Evolutionary conservation across 2,113 vertebrate species (phyloP), one percentile per base, ranked within the genome.

Genomic region (Odobenus rosmarus): DNA sequence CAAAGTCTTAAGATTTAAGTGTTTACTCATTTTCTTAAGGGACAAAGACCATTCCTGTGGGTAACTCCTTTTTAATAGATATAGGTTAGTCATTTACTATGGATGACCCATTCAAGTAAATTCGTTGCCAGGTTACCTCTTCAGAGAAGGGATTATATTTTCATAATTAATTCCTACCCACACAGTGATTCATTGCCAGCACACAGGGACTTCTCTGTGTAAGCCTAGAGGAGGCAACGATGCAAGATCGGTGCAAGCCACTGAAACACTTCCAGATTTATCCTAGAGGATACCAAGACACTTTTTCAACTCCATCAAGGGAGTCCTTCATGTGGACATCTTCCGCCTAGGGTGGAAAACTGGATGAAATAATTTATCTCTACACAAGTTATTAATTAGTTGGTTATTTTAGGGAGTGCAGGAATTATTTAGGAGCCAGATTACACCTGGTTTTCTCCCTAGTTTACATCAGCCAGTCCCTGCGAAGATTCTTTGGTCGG

Each of bases 1-100:
- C 97, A 97, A 61, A 55, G 64, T 95, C 96, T 57, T 94, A 97
- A 91, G 95, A 92, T 95, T 86, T 82, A 89, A 0, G 76, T 76
- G 42, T 76, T 76, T 76, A 76, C 72, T 46, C 36, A 31, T 93
- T 97, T 93, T 85, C 79, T n/a, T 72, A 42, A 49, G 95, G 95
- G 51, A 57, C 39, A 88, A 94, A 96, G 95, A 79, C 14, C 79
- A 88, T 71, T 90, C 33, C 64, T 74, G 4, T 89, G 36, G 53
- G 88, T 26, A 8, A 69, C 36, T 81, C 89, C 49, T 77, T 83
- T 88, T 42, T 26, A 42, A 59, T 42, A 77, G 4, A 6, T 39
- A 42, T 4, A 23, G 5, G 21, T 94, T 81, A 97, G 61, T 90
- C 85, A 94, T 87, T 93, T 88, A 92, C 74, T 67, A 23, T 80